Evolutionary conservation across 1,140 invertebrate genomes (phyloP).

Genomic region (Caerostris darwini): DNA sequence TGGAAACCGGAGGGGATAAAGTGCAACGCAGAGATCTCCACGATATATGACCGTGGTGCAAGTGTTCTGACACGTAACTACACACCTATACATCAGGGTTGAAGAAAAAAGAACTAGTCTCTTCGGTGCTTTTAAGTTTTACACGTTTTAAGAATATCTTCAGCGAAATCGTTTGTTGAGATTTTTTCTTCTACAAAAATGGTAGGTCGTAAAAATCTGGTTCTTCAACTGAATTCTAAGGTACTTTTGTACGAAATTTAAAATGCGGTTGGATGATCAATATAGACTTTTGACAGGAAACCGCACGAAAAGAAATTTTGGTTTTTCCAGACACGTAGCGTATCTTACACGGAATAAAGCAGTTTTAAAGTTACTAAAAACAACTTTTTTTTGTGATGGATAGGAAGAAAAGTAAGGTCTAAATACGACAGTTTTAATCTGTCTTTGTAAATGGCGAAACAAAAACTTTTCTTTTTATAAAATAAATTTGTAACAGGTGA

Average conservation of each 20-base stretch:
- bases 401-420: background rate
- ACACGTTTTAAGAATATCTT: slow-evolving; percentile 35
- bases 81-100: background rate
- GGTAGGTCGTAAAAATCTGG: slow-evolving; percentile 20
- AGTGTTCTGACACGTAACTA: slow-evolving; percentile 36
- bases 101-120: background rate
- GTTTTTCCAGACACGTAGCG: slow-evolving; percentile 15
- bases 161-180: background rate
- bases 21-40: background rate
- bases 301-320: slow-evolving; percentile 1
- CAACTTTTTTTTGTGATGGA: background rate
- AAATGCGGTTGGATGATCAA: slow-evolving; percentile 32
- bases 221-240: slow-evolving; percentile 21
- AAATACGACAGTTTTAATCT: background rate
- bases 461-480: too few relatives aligned
- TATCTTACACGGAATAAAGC: slow-evolving; percentile 3
- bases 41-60: slow-evolving; percentile 22
- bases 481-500: too few relatives aligned
- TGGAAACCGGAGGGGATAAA: background rate
- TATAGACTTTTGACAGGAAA: slow-evolving; percentile 30
- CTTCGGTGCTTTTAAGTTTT: slow-evolving; percentile 36
- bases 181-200: slow-evolving; percentile 1
- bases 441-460: background rate
- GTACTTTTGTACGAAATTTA: background rate
- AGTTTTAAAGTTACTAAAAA: background rate